Conservation (phyloP, 2,113 vertebrate genomes). For the Microtus montanus region DNA sequence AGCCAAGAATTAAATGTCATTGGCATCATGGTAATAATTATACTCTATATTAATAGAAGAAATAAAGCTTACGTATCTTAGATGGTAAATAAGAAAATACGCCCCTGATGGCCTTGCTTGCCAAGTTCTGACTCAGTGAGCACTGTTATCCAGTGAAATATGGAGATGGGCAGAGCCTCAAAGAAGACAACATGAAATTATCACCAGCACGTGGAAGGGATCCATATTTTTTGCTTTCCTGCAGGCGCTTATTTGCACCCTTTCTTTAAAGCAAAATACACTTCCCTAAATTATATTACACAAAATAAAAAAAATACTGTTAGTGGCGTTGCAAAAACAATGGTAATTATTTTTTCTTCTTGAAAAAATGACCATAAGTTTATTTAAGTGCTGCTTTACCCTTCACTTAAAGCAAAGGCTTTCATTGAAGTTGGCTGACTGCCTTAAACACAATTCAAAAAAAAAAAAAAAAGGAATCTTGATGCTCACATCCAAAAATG, state of each 20-base stretch:
- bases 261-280: constrained; percentile 53
- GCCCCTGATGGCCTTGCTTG: neutral
- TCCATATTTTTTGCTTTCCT: neutral
- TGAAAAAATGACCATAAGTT: constrained; percentile 24
- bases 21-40: constrained; percentile 1
- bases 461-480: neutral
- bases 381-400: neutral
- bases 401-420: constrained; percentile 51
- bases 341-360: neutral
- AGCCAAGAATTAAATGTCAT: constrained; percentile 57
- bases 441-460: neutral
- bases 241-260: neutral
- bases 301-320: constrained; percentile 43
- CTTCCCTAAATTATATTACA: constrained; percentile 49
- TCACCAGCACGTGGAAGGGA: neutral
- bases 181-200: constrained; percentile 62
- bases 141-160: constrained; percentile 50
- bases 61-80: constrained; percentile 23
- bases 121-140: constrained; percentile 68
- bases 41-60: constrained; percentile 12
- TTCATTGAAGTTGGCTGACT: constrained; percentile 45
- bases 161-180: constrained; percentile 10
- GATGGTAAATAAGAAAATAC: constrained; percentile 47
- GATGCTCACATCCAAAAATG: constrained; percentile 4
- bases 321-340: neutral